Evolutionary conservation across 2,113 vertebrate genomes (phyloP).

Genomic region (Ameiurus melas): DNA sequence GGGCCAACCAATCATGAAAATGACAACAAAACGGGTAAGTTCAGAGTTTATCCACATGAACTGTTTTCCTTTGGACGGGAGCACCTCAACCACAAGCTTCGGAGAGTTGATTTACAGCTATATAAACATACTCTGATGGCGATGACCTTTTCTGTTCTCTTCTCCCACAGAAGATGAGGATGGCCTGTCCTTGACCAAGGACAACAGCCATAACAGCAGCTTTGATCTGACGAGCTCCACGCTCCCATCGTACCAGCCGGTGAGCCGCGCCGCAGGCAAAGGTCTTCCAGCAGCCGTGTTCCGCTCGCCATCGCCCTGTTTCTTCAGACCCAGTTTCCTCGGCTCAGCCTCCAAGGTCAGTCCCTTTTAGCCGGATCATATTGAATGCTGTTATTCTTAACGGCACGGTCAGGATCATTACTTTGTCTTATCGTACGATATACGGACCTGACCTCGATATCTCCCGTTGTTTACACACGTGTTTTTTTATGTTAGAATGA

Average conservation of each 20-base stretch:
- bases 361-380: background rate
- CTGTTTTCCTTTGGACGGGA: background rate
- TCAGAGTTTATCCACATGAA: background rate
- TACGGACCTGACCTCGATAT: no score
- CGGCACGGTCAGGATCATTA: background rate
- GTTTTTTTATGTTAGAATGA: no score
- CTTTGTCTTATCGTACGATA: no score
- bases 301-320: conserved; percentile 90
- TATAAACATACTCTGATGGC: background rate
- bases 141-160: background rate
- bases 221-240: conserved; percentile 92
- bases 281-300: conserved; percentile 71
- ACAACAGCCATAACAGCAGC: conserved; percentile 96
- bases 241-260: conserved; percentile 93
- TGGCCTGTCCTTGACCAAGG: conserved; percentile 81
- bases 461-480: no score
- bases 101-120: background rate
- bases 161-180: conserved; percentile 86
- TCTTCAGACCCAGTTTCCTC: conserved; percentile 87
- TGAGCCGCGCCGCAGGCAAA: conserved; percentile 75
- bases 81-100: background rate
- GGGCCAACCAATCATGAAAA: conserved; percentile 63
- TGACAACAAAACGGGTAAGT: conserved; percentile 70
- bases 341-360: conserved; percentile 92
- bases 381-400: background rate